phyloP scores from a whole-genome alignment of 2,888 invertebrate species.

The Cantharis rufa region DNA sequence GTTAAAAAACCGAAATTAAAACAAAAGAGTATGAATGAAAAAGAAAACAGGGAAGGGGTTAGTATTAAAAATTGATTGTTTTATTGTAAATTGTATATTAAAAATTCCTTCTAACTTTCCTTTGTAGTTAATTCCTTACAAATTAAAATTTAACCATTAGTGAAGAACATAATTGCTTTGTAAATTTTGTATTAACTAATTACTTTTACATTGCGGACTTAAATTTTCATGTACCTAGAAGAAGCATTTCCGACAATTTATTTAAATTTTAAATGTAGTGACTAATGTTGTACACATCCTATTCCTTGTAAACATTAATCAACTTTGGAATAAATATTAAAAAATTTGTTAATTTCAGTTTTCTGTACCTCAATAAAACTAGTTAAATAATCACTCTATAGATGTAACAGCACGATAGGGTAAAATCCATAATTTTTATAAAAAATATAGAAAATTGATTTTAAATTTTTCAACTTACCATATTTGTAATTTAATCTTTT shows the following conservation, averaged over 20 bases:
- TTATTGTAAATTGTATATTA: neutral
- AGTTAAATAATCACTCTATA: neutral
- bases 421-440: neutral
- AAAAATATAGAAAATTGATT: neutral
- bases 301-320: neutral
- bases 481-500: constrained; percentile 99
- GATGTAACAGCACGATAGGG: neutral
- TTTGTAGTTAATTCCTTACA: neutral
- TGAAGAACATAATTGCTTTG: neutral
- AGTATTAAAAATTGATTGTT: too few relatives aligned
- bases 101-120: neutral
- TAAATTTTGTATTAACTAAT: neutral
- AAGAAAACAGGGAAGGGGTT: too few relatives aligned
- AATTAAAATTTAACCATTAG: neutral
- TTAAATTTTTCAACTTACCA: constrained; percentile 69
- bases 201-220: neutral
- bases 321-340: neutral
- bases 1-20: neutral
- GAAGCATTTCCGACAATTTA: neutral
- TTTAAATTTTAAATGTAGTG: neutral
- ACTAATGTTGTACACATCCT: neutral
- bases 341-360: neutral
- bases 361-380: neutral
- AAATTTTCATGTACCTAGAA: neutral
- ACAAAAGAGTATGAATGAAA: too few relatives aligned